A percentile compares a stretch with the other conserved stretches of the same genome.
Evolutionary conservation across 37 sponge, comb jelly and placozoan species (phyloP).

Genomic region (Halichondria panicea): DNA sequence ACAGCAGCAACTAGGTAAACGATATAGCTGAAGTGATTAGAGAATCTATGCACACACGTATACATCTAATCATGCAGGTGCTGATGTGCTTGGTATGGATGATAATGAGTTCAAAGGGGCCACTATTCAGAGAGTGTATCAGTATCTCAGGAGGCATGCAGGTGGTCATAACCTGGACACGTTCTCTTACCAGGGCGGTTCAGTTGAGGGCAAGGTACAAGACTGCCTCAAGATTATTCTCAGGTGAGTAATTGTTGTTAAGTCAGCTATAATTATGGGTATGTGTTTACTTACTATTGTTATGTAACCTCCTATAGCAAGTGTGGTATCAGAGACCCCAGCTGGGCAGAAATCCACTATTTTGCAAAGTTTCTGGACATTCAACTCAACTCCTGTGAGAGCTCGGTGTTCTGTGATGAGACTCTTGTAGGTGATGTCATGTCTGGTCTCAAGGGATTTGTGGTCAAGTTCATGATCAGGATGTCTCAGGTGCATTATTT

Average conservation of each 20-base stretch:
- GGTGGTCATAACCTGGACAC: conserved; percentile 24
- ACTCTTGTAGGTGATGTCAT: conserved; percentile 44
- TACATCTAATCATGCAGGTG: background rate
- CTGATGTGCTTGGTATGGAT: conserved; percentile 44
- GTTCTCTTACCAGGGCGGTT: conserved; percentile 34
- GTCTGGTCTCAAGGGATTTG: conserved; percentile 68
- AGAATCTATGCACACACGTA: background rate
- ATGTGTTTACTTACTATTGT: background rate
- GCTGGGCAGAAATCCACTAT: conserved; percentile 84
- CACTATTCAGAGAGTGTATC: conserved; percentile 67
- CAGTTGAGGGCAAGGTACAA: conserved; percentile 16
- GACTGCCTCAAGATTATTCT: conserved; percentile 49
- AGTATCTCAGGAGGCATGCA: conserved; percentile 51
- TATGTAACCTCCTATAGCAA: conserved; percentile 15
- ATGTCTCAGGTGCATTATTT: conserved; percentile 73
- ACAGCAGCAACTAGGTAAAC: background rate
- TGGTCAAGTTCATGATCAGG: conserved; percentile 84
- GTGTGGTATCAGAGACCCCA: conserved; percentile 73
- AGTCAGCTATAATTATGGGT: background rate
- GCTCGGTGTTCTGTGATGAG: conserved; percentile 61
- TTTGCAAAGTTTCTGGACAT: conserved; percentile 81
- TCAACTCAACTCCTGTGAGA: conserved; percentile 79
- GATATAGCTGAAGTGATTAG: background rate
- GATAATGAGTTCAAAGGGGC: conserved; percentile 43
- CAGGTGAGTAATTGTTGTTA: conserved; percentile 1